phyloP scores from a whole-genome alignment of 2,113 vertebrate species.

The Microcebus murinus region DNA sequence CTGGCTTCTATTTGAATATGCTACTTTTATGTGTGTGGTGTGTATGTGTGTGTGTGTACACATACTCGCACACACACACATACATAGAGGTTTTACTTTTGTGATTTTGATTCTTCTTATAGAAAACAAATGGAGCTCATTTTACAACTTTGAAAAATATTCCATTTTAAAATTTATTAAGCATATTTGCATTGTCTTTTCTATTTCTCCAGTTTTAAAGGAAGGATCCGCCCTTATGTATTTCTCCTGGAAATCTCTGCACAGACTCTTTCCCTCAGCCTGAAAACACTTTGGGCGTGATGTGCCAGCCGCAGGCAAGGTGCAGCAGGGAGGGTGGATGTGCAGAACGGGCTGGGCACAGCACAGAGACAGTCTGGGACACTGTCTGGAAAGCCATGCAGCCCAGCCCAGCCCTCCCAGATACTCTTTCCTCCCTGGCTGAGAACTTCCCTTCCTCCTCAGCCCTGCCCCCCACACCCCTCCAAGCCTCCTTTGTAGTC shows the following conservation, averaged over 20 bases:
- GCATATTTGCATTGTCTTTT: not conserved
- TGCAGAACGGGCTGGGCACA: not conserved
- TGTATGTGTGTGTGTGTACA: too few species aligned
- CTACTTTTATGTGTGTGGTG: not conserved
- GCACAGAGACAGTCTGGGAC: not conserved
- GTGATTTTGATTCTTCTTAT: not conserved
- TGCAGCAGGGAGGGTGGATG: not conserved
- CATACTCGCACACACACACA: too few species aligned
- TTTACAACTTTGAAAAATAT: not conserved
- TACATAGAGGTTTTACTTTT: not conserved
- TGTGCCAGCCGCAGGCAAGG: too few species aligned
- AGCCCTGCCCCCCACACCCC: not conserved
- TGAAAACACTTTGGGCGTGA: accelerated
- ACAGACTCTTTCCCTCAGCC: not conserved
- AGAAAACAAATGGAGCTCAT: not conserved
- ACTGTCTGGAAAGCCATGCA: not conserved
- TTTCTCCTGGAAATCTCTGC: not conserved
- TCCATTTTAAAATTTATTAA: not conserved
- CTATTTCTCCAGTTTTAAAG: not conserved
- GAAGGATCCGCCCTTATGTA: not conserved
- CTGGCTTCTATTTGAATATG: not conserved
- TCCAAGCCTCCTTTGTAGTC: not conserved
- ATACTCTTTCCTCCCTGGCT: too few species aligned
- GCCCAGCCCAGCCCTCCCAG: not conserved
- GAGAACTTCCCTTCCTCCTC: not conserved